Conservation (phyloP, 1,140 invertebrate genomes). For the Macrosteles quadrilineatus region DNA sequence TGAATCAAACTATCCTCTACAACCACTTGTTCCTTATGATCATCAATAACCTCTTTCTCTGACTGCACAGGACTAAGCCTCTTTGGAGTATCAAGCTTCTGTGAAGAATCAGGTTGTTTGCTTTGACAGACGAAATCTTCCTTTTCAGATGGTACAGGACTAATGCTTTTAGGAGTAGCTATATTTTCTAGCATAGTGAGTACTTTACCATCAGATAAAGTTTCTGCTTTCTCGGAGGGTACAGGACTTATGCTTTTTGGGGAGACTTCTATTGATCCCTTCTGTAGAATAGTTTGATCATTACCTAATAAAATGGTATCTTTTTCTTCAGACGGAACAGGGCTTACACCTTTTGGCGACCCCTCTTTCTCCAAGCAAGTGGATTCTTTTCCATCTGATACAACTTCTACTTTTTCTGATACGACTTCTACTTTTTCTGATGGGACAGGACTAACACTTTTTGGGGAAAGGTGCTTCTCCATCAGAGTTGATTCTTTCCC, state of each 20-base stretch:
- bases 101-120: too few species aligned
- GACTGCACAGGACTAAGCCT: too few species aligned
- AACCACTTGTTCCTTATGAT: too few species aligned
- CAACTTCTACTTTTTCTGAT: neutral
- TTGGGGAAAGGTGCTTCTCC: constrained; percentile 13
- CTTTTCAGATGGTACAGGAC: neutral
- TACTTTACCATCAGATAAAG: too few species aligned
- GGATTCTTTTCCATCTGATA: too few species aligned
- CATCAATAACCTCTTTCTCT: too few species aligned
- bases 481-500: neutral
- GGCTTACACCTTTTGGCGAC: constrained; percentile 13
- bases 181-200: too few species aligned
- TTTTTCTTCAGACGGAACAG: constrained; percentile 46
- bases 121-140: neutral
- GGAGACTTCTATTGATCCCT: constrained; percentile 14
- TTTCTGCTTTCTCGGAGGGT: neutral
- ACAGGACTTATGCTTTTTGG: neutral
- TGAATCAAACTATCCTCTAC: too few species aligned
- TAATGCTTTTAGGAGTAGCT: neutral
- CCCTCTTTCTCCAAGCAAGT: neutral
- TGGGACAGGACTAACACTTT: constrained; percentile 2
- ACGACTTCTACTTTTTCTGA: constrained; percentile 10
- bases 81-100: too few species aligned
- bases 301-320: too few species aligned
- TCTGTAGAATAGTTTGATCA: too few species aligned